phyloP scores from a whole-genome alignment of 2,113 vertebrate species.

The Zingel zingel region DNA sequence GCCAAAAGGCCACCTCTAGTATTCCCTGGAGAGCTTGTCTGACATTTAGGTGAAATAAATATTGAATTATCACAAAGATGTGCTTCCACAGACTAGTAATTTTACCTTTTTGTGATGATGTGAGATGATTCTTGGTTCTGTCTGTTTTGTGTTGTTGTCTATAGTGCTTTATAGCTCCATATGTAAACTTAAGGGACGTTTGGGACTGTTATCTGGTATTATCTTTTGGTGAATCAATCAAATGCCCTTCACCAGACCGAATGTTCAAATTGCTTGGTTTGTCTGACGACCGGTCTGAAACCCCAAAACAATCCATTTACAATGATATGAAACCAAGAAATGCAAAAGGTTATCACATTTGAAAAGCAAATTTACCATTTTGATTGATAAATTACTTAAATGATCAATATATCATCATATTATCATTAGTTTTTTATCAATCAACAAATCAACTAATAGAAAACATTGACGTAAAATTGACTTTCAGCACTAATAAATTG shows the following conservation, averaged over 20 bases:
- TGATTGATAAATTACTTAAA: neutral
- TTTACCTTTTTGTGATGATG: neutral
- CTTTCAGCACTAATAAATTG: neutral
- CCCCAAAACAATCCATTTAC: neutral
- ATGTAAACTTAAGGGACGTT: neutral
- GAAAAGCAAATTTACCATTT: neutral
- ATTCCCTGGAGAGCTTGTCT: conserved; percentile 69
- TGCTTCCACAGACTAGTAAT: neutral
- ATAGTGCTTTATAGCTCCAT: neutral
- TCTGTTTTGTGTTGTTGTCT: neutral
- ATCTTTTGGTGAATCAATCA: neutral
- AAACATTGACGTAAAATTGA: neutral
- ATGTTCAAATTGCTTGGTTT: neutral
- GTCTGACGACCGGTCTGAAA: neutral
- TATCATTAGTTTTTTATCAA: neutral
- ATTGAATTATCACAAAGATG: neutral
- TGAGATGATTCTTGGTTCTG: neutral
- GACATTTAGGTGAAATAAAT: conserved; percentile 9
- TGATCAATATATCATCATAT: neutral
- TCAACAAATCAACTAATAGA: neutral
- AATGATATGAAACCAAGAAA: neutral
- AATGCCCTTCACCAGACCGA: neutral
- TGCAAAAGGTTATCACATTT: too few species aligned
- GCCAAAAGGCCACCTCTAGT: conserved; percentile 72
- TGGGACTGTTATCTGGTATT: neutral